phyloP scores from a whole-genome alignment of 2,888 invertebrate genomes.

The Acrobasis repandana region DNA sequence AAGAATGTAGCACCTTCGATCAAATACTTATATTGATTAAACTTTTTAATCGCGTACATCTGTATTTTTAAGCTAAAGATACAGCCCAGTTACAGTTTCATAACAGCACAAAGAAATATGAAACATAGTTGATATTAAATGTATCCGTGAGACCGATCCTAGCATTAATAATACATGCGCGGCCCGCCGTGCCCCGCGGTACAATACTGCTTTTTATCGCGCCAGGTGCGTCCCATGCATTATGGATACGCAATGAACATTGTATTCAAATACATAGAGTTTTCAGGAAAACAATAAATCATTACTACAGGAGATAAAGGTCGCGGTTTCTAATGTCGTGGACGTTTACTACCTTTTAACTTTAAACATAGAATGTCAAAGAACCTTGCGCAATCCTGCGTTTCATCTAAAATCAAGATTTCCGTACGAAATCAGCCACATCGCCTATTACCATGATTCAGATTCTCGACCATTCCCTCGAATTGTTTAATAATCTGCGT shows the following conservation, averaged over 20 bases:
- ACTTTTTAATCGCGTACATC: background rate
- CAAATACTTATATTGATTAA: too few species aligned
- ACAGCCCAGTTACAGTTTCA: background rate
- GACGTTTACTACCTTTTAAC: conserved; percentile 6
- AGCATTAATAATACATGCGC: conserved; percentile 29
- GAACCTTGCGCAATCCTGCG: too few species aligned
- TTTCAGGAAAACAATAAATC: conserved; percentile 30
- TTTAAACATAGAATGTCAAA: too few species aligned
- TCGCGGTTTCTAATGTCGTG: conserved; percentile 11
- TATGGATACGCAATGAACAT: conserved; percentile 43
- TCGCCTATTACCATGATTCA: too few species aligned
- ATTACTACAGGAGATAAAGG: conserved; percentile 19
- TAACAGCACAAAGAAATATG: conserved; percentile 5
- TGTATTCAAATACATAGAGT: conserved; percentile 43
- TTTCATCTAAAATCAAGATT: too few species aligned
- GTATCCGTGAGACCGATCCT: conserved; percentile 17
- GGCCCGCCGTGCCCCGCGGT: conserved; percentile 26
- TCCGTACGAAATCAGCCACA: too few species aligned
- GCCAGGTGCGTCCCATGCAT: conserved; percentile 35
- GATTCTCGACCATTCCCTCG: too few species aligned
- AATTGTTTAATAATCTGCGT: too few species aligned
- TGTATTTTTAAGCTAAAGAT: background rate
- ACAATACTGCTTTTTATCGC: conserved; percentile 30
- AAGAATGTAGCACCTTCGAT: too few species aligned
- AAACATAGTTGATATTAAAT: conserved; percentile 3